Evolutionary conservation across 2,113 vertebrate genomes (phyloP), one percentile per base, ranked within the genome.

Genomic region (Gorsachius goisagi): DNA sequence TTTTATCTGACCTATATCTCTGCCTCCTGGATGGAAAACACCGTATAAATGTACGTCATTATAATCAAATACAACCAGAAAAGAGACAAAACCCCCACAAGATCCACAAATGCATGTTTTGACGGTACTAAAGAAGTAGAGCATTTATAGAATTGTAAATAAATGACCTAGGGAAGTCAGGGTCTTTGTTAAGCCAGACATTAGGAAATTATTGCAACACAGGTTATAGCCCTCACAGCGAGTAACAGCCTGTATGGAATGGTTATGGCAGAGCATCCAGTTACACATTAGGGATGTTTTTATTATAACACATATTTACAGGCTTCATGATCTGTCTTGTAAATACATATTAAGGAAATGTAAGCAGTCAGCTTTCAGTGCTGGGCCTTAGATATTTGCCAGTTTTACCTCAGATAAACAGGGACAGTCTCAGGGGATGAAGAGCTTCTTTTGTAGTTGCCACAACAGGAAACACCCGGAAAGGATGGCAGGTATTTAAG

Each of bases 291-390:
- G 64, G 78, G 86, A 94, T 93, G 83, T 44, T 94, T 95, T 95
- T 94, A 75, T 86, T 86, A 23, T 58, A 87, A 92, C 45, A 78
- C 62, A 27, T 82, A 95, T 96, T 96, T 96, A 95, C 88, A 76
- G 69, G 71, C 84, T 85, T 95, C 72, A 45, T 35, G 53, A 95
- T 82, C 78, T 95, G 85, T 75, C 92, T 71, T 95, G 92, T 96
- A 97, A 95, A 95, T 77, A 91, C 50, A n/a, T 62, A 91, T 93
- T 87, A 95, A 92, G 50, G 64, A 89, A 96, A 89, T 30, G 17
- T 47, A 82, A 91, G 81, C 72, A 77, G 64, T 49, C 85, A 79
- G 73, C 35, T 96, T 83, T 73, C 12, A 3, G n/a, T 52, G 55
- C 44, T 9, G 26, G 27, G 37, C 45, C 73, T 89, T 74, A 69